Evolutionary conservation across 1,140 invertebrate genomes (phyloP), one percentile per base, ranked within the genome.

Genomic region (Mizuhopecten yessoensis): DNA sequence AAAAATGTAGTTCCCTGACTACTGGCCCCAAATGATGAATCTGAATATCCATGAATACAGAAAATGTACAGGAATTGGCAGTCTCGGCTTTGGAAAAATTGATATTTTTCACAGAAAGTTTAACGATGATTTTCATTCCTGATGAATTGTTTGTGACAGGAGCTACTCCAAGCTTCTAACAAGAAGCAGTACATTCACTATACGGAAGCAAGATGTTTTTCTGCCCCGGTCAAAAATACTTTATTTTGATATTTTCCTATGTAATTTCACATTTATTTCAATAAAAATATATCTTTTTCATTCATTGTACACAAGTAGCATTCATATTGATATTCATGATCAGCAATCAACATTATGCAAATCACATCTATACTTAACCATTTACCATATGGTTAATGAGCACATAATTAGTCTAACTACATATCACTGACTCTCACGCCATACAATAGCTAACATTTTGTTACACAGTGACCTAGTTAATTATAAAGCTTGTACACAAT

Each of bases 271-370:
- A 75, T 75, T 75, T 75, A 75, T 75, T 75, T 75, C 57, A 75
- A 75, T n/a, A 75, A 75, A 75, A 75, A 75, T 75, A 75, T 75
- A 75, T 75, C 57, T 75, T 75, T 75, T 2, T 75, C n/a, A 75
- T 75, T 75, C 57, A 75, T 75, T 75, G 57, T 75, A 75, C 17
- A 75, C 57, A 75, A 45, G 42, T 45, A 45, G 42, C 42, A 45
- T 45, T 45, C 17, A 45, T 45, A 45, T 45, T 75, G 57, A 75
- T 75, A 75, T 75, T 75, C 57, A 75, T 75, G 3, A 75, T 75
- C 57, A 75, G 57, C 57, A 75, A 75, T n/a, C 57, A 75, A 75
- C 57, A n/a, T 75, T 75, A 75, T 75, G 57, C 57, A 75, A 75
- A 75, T 75, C 57, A n/a, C 57, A 75, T 75, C 57, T 75, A 75